Percentiles rank a stretch among this genome's conserved stretches.
Conservation (phyloP, 2,888 invertebrate species). For the Brenthis ino region DNA sequence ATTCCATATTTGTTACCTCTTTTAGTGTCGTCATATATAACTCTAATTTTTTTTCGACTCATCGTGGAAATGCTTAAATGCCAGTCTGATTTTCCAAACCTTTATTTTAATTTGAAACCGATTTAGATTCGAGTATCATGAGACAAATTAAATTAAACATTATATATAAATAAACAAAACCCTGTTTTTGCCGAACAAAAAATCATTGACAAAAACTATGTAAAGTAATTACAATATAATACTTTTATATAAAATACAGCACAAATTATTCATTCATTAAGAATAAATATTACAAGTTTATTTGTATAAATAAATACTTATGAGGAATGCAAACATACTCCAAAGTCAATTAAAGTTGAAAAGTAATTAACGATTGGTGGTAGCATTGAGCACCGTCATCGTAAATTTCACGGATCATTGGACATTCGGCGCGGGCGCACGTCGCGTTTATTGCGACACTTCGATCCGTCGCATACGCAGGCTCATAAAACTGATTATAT, state of each 20-base stretch:
- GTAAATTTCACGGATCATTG: conserved; percentile 36
- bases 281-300: conserved; percentile 6
- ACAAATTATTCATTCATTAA: conserved; percentile 5
- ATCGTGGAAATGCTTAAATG: no score
- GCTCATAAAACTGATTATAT: conserved; percentile 23
- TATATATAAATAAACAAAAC: no score
- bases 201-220: no score
- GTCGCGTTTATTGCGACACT: conserved; percentile 30
- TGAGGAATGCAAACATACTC: conserved; percentile 6
- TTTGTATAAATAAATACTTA: not conserved
- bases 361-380: conserved; percentile 26
- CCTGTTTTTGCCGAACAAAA: no score
- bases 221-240: no score
- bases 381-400: conserved; percentile 31
- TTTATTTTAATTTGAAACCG: no score
- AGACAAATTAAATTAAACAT: no score
- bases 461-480: conserved; percentile 22
- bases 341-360: conserved; percentile 22
- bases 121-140: no score
- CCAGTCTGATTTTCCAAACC: no score
- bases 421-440: conserved; percentile 25
- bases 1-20: conserved; percentile 15
- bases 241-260: not conserved
- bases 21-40: not conserved
- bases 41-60: not conserved